Evolutionary conservation across 2,113 vertebrate genomes (phyloP).

Genomic region (Isichthys henryi): DNA sequence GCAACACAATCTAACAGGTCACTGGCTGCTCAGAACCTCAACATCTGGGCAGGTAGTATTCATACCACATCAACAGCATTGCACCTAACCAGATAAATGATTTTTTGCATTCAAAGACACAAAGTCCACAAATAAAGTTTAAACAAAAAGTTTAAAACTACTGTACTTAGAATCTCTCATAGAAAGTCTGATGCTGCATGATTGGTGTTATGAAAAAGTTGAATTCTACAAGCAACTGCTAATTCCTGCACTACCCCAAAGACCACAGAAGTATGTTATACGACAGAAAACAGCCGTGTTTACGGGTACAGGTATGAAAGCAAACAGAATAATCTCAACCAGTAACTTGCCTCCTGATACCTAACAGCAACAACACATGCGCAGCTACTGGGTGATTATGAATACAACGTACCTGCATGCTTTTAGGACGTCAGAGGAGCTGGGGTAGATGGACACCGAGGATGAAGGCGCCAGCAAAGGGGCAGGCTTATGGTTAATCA

Average conservation of each 20-base stretch:
- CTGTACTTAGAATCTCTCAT: background rate
- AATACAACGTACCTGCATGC: conserved; percentile 80
- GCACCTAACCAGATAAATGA: background rate
- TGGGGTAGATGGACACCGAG: conserved; percentile 94
- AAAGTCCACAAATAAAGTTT: too few species aligned
- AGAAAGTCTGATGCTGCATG: background rate
- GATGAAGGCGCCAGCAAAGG: conserved; percentile 77
- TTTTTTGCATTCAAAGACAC: background rate
- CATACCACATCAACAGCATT: background rate
- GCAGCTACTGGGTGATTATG: background rate
- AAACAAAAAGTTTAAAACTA: background rate
- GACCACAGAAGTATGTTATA: background rate
- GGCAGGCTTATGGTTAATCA: conserved; percentile 63
- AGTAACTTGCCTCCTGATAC: background rate
- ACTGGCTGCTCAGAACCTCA: background rate
- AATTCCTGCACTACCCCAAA: background rate
- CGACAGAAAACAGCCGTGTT: background rate
- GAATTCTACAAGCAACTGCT: background rate
- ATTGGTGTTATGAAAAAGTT: background rate
- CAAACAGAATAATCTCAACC: background rate
- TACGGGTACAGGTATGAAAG: background rate
- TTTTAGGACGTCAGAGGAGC: conserved; percentile 91
- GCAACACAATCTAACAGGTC: background rate
- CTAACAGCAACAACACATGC: background rate
- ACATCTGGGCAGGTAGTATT: background rate